Conservation (phyloP, 2,888 invertebrate species). For the Morpho helenor region DNA sequence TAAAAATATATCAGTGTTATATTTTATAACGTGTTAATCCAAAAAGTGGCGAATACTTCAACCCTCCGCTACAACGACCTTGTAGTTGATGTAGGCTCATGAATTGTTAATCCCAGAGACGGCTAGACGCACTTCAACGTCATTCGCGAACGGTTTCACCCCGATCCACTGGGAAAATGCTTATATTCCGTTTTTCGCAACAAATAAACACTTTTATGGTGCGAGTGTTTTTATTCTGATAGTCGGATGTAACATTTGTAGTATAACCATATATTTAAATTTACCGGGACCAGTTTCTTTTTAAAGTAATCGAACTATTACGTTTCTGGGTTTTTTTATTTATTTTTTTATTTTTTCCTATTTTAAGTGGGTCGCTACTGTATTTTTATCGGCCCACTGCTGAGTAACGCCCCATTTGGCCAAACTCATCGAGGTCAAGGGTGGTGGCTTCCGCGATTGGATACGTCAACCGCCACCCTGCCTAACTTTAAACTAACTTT, state of each 20-base stretch:
- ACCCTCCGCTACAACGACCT: slow-evolving; percentile 7
- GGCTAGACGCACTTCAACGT: slow-evolving; percentile 8
- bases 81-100: slow-evolving; percentile 7
- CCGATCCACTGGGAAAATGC: slow-evolving; percentile 9
- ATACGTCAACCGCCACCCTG: no score
- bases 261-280: background rate
- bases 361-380: no score
- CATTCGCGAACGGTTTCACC: slow-evolving; percentile 3
- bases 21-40: background rate
- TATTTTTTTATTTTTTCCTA: no score
- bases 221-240: slow-evolving; percentile 10
- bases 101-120: slow-evolving; percentile 11
- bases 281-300: background rate
- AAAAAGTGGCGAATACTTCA: slow-evolving; percentile 7
- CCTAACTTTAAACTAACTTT: no score
- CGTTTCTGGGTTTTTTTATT: no score
- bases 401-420: no score
- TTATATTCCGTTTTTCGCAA: slow-evolving; percentile 10
- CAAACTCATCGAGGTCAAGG: no score
- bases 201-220: slow-evolving; percentile 13
- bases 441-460: no score
- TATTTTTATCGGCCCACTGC: no score
- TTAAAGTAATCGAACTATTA: no score
- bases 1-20: no score
- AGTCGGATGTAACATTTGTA: slow-evolving; percentile 4